phyloP scores from a whole-genome alignment of 2,797 vertebrate species.

The Micromesistius poutassou region DNA sequence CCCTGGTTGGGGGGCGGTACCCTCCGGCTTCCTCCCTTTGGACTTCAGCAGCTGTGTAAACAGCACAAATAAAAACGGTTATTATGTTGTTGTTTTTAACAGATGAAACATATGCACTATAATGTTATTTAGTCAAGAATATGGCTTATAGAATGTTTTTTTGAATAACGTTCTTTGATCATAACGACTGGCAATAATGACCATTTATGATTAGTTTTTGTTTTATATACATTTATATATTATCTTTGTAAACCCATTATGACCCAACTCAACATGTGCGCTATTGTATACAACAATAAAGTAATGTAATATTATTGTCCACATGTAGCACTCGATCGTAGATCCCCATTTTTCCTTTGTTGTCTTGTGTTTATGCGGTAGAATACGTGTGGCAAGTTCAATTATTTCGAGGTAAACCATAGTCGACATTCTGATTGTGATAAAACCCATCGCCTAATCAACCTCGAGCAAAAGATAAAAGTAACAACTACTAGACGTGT shows the following conservation, averaged over 20 bases:
- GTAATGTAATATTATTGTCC: too few species aligned
- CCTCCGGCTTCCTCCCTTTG: slow-evolving; percentile 55
- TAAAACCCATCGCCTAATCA: neutral
- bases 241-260: neutral
- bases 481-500: neutral
- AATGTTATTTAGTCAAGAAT: neutral
- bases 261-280: neutral
- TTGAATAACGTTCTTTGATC: neutral
- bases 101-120: neutral
- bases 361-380: neutral
- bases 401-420: neutral
- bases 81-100: neutral
- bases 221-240: neutral
- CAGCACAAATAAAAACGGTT: neutral
- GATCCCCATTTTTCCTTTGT: neutral
- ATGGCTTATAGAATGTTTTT: neutral
- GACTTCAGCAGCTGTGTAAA: slow-evolving; percentile 65
- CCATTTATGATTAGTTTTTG: neutral
- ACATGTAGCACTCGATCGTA: neutral
- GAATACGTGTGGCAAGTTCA: neutral
- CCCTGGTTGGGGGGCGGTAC: slow-evolving; percentile 34
- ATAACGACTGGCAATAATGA: neutral
- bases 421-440: neutral
- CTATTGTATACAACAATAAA: neutral
- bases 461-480: neutral